Base-by-base conservation (phyloP, 2,797 vertebrate species). In the Melopsittacus undulatus region DNA sequence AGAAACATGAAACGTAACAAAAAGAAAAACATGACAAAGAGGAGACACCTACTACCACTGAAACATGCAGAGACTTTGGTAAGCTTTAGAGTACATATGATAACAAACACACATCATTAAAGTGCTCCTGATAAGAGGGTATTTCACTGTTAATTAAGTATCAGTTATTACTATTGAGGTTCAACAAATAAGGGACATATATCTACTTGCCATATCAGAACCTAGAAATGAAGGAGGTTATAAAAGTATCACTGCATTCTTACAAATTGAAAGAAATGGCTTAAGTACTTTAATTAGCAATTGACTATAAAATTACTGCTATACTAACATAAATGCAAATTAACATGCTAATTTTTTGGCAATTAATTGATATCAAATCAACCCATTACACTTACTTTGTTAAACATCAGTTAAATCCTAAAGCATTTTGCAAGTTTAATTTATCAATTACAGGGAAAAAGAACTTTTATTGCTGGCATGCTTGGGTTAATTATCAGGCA, bases 311-410 rank as follows among this genome's bases (percentile, higher is more conserved):
- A 97, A 90, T 76, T 93, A 91, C 40, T n/a, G 86, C 68, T 92
- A 93, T 94, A 87, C 27, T 85, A 97, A 96, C 95, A 97, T 96
- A 97, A 97, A 96, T 96, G 43, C 45, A 85, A 96, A 98, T 97
- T 98, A 97, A 92, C 70, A 95, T 96, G 91, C 36, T 97, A 97
- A 97, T 97, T 96, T 97, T 97, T 90, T 56, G 52, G 77, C 74
- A 95, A 96, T 97, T 97, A 97, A 97, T 97, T 97, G 95, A 94
- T 96, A 95, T 92, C 66, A 83, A 97, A 93, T 96, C 91, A 96
- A 96, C 42, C 38, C 34, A 93, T 46, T 90, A 89, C 30, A 82
- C 72, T 92, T 92, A 92, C 96, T 97, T 97, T 96, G 51, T 77
- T 97, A 96, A 97, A 92, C 45, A 94, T 32, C 82, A 87, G 48